phyloP scores from a whole-genome alignment of 2,888 invertebrate species.

The Noctua comes region DNA sequence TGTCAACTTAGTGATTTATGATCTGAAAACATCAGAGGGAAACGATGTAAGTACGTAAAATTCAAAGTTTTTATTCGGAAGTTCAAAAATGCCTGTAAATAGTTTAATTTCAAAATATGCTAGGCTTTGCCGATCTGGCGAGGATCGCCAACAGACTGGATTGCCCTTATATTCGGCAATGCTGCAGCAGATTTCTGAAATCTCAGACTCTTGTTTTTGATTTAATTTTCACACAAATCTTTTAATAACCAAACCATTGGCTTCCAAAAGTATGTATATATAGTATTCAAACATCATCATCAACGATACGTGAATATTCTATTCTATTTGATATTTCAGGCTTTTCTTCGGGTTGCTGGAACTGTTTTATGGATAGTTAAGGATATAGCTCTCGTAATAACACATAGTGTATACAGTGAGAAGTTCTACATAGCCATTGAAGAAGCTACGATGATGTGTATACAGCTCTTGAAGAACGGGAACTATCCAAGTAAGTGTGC shows the following conservation, averaged over 20 bases:
- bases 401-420: constrained; percentile 6
- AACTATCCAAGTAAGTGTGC: constrained; percentile 14
- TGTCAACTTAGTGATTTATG: neutral
- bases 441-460: neutral
- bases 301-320: neutral
- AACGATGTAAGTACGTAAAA: neutral
- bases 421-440: constrained; percentile 15
- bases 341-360: neutral
- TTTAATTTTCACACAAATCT: neutral
- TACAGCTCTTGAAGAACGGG: constrained; percentile 8
- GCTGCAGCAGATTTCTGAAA: neutral
- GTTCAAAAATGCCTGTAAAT: no score
- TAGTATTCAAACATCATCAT: neutral
- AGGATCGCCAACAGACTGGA: no score
- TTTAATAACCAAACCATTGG: neutral
- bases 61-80: no score
- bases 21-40: neutral
- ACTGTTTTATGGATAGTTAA: neutral
- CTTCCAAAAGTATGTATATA: neutral
- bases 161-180: no score
- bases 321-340: neutral
- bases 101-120: no score
- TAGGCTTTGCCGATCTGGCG: no score
- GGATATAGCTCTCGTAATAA: neutral
- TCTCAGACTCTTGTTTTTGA: neutral